Evolutionary conservation across 2,888 invertebrate genomes (phyloP), one percentile per base, ranked within the genome.

Genomic region (Monochamus alternatus): DNA sequence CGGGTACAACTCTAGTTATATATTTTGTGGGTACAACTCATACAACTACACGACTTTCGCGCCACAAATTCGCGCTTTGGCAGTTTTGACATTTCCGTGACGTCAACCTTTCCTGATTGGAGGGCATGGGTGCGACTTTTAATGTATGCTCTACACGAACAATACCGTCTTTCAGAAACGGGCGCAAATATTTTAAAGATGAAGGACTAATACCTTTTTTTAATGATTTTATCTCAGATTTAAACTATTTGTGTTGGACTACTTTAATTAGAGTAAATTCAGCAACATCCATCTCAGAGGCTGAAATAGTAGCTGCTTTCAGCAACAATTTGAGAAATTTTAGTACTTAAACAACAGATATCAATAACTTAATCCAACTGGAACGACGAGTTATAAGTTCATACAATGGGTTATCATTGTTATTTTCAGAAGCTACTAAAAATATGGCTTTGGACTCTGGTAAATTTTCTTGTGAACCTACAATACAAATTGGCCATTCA

Each of bases 191-290:
- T n/a, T n/a, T n/a, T n/a, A n/a, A n/a, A n/a, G n/a, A 4, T 4
- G 60, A 43, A 8, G 43, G 43, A 43, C 43, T 4, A 43, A 8
- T 43, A 43, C 43, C 43, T 8, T 8, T 43, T 30, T 60, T 30
- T 10, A 60, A 60, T 30, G 30, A 60, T 3, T 14, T 30, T 22
- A 60, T 60, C 4, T 60, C 60, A 22, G 31, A 60, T 9, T 9
- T 30, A 22, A 65, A 65, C 14, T 65, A 22, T 14, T 9, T 2
- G 5, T 22, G n/a, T 65, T 65, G 64, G 22, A 65, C 30, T 47
- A 65, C 9, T 65, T 65, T 65, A 9, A 65, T 22, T 14, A 65
- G 44, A 44, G 22, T 22, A 9, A 65, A 22, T 44, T 65, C 64
- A 7, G 64, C 64, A 14, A 14, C 44, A 3, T 65, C 64, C 5